Conservation (phyloP, 2,888 invertebrate genomes). For the Erynnis tages region DNA sequence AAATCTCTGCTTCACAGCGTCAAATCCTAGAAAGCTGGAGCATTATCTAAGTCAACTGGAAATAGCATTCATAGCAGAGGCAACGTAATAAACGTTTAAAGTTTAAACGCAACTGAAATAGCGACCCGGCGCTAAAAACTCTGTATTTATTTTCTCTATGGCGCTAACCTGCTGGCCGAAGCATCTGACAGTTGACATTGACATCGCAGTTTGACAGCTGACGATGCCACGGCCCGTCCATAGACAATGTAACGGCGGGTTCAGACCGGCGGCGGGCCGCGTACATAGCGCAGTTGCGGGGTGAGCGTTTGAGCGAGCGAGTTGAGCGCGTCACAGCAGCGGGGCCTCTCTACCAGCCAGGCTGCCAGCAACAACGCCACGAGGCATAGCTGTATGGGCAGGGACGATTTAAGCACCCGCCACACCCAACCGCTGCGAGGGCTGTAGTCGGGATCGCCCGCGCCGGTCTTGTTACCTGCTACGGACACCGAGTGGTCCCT, state of each 20-base stretch:
- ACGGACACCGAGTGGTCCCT: constrained; percentile 53
- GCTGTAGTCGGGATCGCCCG: constrained; percentile 81
- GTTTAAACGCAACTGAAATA: too few species aligned
- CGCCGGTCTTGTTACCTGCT: constrained; percentile 73
- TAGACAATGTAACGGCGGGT: neutral
- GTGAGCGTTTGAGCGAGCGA: constrained; percentile 87
- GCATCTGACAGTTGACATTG: too few species aligned
- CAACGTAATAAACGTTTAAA: too few species aligned
- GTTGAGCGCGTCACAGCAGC: constrained; percentile 90
- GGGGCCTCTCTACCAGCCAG: constrained; percentile 87
- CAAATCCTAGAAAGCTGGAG: too few species aligned
- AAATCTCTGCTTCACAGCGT: too few species aligned
- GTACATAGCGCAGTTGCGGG: constrained; percentile 91
- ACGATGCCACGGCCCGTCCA: neutral
- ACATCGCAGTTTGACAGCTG: too few species aligned
- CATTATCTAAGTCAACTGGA: too few species aligned
- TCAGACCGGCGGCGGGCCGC: constrained; percentile 87
- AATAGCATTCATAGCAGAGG: too few species aligned
- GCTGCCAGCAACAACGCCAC: constrained; percentile 88
- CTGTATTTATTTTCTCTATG: too few species aligned
- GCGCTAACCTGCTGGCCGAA: too few species aligned
- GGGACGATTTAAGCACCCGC: constrained; percentile 88
- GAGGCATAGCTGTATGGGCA: constrained; percentile 89
- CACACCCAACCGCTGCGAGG: constrained; percentile 84
- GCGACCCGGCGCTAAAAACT: too few species aligned